Percentiles rank a stretch among this genome's conserved stretches.
Conservation (phyloP, 92 coral and sea anemone species). For the Zoanthus sansibaricus region DNA sequence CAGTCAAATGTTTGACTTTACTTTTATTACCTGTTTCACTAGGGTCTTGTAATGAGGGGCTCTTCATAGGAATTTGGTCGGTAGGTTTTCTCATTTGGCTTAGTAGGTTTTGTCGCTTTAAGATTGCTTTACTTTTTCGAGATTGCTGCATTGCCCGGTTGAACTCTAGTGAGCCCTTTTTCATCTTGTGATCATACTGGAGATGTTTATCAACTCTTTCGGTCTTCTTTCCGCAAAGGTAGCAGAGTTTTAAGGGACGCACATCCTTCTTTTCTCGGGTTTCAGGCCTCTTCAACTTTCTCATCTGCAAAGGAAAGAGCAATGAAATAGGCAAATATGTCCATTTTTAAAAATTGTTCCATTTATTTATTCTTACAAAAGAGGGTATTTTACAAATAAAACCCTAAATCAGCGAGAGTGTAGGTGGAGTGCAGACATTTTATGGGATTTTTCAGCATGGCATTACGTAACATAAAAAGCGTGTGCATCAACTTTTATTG, state of each 20-base stretch:
- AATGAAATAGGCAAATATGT: not conserved
- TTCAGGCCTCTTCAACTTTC: not conserved
- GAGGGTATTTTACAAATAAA: too few relatives aligned
- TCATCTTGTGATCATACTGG: not conserved
- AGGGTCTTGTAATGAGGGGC: not conserved
- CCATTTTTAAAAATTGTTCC: not conserved
- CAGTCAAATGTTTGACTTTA: not conserved
- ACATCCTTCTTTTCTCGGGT: not conserved
- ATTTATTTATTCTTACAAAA: too few relatives aligned
- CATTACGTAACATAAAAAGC: too few relatives aligned
- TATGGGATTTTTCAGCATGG: too few relatives aligned
- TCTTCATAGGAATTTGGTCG: not conserved
- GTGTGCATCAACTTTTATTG: too few relatives aligned
- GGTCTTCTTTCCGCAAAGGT: not conserved
- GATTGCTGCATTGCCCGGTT: slow-evolving; percentile 9
- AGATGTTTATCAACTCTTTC: slow-evolving; percentile 2
- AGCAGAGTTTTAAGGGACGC: not conserved
- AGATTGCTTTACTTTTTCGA: not conserved
- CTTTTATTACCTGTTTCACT: not conserved
- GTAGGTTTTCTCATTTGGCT: not conserved
- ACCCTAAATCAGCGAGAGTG: too few relatives aligned
- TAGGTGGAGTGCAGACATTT: too few relatives aligned
- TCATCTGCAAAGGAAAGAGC: not conserved
- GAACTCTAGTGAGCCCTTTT: not conserved
- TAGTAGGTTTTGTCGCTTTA: not conserved